Conservation (phyloP, 2,797 vertebrate species). For the Lacerta agilis region DNA sequence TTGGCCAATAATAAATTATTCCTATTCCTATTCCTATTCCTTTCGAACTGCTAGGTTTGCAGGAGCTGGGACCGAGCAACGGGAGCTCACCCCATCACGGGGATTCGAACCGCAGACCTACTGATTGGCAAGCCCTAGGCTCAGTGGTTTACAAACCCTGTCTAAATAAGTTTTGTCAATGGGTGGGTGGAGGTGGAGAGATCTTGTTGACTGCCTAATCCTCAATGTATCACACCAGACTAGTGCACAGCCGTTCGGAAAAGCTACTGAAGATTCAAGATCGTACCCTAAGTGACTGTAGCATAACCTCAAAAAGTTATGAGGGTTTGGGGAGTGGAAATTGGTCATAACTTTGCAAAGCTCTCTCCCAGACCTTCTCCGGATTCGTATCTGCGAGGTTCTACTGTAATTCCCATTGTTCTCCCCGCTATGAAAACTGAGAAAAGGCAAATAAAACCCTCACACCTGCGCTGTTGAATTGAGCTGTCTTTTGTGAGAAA, state of each 20-base stretch:
- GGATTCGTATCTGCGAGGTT: neutral
- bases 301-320: neutral
- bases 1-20: too few species aligned
- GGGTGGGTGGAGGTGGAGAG: too few species aligned
- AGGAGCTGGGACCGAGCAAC: too few species aligned
- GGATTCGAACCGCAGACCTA: too few species aligned
- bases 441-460: slow-evolving; percentile 43
- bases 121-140: fast-evolving
- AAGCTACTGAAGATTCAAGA: neutral
- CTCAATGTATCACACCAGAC: neutral
- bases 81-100: too few species aligned
- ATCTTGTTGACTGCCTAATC: neutral
- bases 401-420: slow-evolving; percentile 32
- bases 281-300: neutral
- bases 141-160: too few species aligned
- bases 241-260: neutral
- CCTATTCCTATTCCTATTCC: too few species aligned
- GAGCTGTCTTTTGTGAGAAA: slow-evolving; percentile 58
- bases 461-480: slow-evolving; percentile 62
- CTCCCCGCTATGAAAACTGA: slow-evolving; percentile 51
- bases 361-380: neutral
- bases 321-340: neutral
- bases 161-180: neutral
- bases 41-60: too few species aligned
- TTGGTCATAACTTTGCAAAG: neutral